Base-by-base conservation (phyloP, 2,797 vertebrate genomes). In the Ptychadena robeensis region DNA sequence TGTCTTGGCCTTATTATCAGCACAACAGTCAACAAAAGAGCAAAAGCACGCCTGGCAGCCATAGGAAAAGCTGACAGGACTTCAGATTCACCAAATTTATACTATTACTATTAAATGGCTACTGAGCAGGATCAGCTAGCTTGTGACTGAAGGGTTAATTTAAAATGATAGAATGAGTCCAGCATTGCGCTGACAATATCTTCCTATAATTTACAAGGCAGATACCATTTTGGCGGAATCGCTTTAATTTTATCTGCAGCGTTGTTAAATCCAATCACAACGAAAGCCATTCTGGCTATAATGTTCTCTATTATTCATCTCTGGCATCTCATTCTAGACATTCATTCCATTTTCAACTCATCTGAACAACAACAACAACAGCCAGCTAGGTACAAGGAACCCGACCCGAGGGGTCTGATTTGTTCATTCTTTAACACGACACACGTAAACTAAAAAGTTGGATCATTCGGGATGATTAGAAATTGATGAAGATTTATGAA, bases 401-500 rank as follows among this genome's bases (percentile, higher is more conserved):
- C 80, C 66, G 85, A 85, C 87, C 87, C 86, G 83, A 66, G 25
- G 64, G 89, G 79, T 75, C 73, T 87, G 78, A 87, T 86, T 76
- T 84, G 87, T 87, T 91, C 67, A 88, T 90, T 87, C 88, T 88
- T 83, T 90, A 89, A 86, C 74, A 25, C 86, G 90, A 87, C 86
- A 79, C 81, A 91, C 30, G 27, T 88, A 88, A 88, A 84, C 87
- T 82, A 73, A 86, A 91, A 89, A 71, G 82, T 2, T 7, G 86
- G 34, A 81, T 87, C 86, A 81, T 86, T 83, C 85, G 85, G 86
- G 81, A 84, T 86, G 85, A 82, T 66, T 86, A 87, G 87, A 83
- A 88, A 87, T 88, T 80, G 66, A 88, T 83, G 79, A 89, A 90
- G 88, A 90, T 88, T 91, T 91, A 92, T 90, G 87, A 90, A 88